Evolutionary conservation across 2,888 invertebrate species (phyloP).

Genomic region (Agonopterix heracliana): DNA sequence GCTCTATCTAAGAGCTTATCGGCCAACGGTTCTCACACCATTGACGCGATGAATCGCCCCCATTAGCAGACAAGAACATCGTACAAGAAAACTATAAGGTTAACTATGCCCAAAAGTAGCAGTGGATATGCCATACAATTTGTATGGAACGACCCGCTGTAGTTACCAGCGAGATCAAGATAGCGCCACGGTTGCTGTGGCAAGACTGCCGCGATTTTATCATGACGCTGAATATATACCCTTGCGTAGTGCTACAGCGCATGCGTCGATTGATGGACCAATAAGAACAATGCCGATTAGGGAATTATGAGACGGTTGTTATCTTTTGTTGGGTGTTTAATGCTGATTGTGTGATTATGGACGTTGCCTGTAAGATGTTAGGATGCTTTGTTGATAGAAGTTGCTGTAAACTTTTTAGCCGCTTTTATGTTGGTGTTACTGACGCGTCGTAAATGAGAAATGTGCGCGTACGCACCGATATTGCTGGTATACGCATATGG

Average conservation of each 20-base stretch:
- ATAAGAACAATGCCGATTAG: conserved; percentile 60
- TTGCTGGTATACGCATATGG: too few relatives aligned
- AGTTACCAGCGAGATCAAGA: conserved; percentile 62
- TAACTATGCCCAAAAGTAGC: conserved; percentile 73
- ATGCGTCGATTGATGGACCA: conserved; percentile 63
- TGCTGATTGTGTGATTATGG: not conserved
- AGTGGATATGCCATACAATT: conserved; percentile 71
- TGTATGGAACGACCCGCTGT: conserved; percentile 68
- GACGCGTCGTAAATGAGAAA: too few relatives aligned
- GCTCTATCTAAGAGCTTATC: conserved; percentile 26
- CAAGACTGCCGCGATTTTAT: conserved; percentile 60
- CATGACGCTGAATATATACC: conserved; percentile 50
- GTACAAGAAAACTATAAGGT: conserved; percentile 66
- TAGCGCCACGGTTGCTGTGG: conserved; percentile 54
- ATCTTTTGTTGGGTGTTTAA: not conserved
- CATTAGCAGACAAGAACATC: conserved; percentile 59
- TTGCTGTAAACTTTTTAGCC: too few relatives aligned
- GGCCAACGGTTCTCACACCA: conserved; percentile 42
- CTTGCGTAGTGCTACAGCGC: conserved; percentile 41
- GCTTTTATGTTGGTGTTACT: too few relatives aligned
- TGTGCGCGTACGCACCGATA: too few relatives aligned
- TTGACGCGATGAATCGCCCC: conserved; percentile 59
- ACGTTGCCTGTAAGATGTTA: not conserved
- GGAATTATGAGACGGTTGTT: conserved; percentile 21
- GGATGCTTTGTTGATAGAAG: too few relatives aligned